Base-by-base conservation (phyloP, 2,113 vertebrate genomes). In the Megaceryle maxima region DNA sequence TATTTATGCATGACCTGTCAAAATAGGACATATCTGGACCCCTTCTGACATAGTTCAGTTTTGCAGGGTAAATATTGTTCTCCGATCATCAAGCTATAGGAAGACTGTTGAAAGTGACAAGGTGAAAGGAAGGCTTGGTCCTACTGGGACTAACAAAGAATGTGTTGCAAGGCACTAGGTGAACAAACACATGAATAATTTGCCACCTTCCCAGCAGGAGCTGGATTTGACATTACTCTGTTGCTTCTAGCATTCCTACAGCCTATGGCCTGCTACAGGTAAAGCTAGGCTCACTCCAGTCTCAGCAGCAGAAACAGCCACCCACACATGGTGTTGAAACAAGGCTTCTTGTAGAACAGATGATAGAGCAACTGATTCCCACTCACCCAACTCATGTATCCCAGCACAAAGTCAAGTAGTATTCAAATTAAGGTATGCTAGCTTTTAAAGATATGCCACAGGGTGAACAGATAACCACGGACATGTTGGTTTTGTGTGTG, bases 131-230 rank as follows among this genome's bases (percentile, higher is more conserved):
- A 88, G 14, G 16, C 35, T 67, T 66, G 9, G 28, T 67, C 26
- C 55, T 91, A 26, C 13, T 50, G 35, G 25, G 24, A 66, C 15
- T 43, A 20, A 46, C 26, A 86, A 86, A 74, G 22, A 70, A 29
- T 6, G 14, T 48, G 12, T 31, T 43, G 39, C 12, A 78, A 2
- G 1, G 53, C 64, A 46, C 26, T 35, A 0, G 0, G 8, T 69
- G 29, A 92, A 77, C 3, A 78, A 75, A 55, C 13, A 70, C 9
- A 3, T 11, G 3, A 91, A 64, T 41, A 81, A 90, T 60, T 67
- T 63, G 7, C 8, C 25, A 9, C 33, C 28, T 10, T 3, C 25
- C 6, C 35, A 69, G 11, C 21, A 86, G 56, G 13, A 59, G 41
- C n/a, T 84, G 26, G 16, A 64, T 75, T 82, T 78, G 25, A 37